These are phyloP conservation scores for Recurvirostra avosetta DNA, from an alignment of 2,113 vertebrate genomes.

Conservation along the genomic window DNA sequence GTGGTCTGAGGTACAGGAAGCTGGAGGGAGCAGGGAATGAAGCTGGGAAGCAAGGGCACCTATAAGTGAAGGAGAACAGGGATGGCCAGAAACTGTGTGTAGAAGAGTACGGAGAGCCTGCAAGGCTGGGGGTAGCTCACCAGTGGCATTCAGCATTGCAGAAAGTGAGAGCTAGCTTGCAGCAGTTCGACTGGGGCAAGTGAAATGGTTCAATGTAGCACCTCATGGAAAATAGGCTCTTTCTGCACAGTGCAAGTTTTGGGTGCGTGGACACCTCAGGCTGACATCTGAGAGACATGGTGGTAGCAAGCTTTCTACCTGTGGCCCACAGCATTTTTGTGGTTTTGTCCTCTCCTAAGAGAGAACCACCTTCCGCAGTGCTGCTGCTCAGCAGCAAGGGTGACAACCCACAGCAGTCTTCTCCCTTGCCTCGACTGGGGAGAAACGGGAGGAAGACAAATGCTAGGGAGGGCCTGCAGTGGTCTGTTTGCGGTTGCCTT, in stretches of 20 bases:
- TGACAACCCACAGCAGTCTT: background rate
- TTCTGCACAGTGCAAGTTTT: background rate
- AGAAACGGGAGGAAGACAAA: background rate
- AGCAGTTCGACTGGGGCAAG: background rate
- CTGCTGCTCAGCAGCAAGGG: background rate
- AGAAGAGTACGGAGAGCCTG: background rate
- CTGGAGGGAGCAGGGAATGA: rapidly evolving
- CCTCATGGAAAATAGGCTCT: background rate
- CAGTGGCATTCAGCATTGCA: rapidly evolving
- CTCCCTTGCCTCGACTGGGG: background rate
- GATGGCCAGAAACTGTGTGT: no score
- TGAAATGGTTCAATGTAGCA: background rate
- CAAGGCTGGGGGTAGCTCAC: rapidly evolving
- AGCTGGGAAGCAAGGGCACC: background rate
- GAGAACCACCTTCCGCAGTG: background rate
- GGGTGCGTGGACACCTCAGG: background rate
- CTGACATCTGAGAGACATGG: background rate
- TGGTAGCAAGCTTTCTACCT: background rate
- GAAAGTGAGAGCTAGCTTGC: background rate
- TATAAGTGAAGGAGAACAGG: background rate
- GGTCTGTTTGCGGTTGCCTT: background rate
- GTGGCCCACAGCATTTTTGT: background rate
- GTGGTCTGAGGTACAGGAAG: background rate
- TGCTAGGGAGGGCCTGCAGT: background rate
- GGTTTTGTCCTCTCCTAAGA: background rate